phyloP scores from a whole-genome alignment of 37 sponge, comb jelly and placozoan genomes.

The Cliona cf. orientalis region DNA sequence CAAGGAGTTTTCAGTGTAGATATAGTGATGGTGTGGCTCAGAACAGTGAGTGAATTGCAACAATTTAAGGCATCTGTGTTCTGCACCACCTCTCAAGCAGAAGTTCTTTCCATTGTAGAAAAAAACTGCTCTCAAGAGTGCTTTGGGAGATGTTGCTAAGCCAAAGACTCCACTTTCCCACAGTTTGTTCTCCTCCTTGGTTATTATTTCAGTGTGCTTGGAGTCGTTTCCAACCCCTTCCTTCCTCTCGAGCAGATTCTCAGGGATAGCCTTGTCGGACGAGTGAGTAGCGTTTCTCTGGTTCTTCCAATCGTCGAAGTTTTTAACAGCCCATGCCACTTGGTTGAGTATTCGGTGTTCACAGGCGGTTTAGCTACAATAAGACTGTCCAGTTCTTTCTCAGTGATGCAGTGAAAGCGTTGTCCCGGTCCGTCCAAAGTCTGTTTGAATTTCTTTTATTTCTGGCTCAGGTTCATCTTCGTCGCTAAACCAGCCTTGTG shows the following conservation, averaged over 20 bases:
- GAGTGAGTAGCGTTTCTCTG: background rate
- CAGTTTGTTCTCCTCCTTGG: background rate
- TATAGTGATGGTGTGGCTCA: conserved; percentile 6
- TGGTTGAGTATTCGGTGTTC: background rate
- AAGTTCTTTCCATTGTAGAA: conserved; percentile 1
- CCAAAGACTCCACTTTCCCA: background rate
- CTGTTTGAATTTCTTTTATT: no score
- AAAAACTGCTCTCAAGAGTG: background rate
- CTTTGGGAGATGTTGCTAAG: background rate
- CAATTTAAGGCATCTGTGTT: background rate
- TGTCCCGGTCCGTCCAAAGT: no score
- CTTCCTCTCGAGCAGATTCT: background rate
- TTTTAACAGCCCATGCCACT: background rate
- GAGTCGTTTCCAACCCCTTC: conserved; percentile 3
- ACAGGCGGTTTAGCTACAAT: no score
- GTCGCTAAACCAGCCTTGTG: no score
- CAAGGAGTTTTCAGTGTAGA: no score
- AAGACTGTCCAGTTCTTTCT: no score
- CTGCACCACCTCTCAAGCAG: background rate
- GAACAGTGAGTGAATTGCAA: background rate
- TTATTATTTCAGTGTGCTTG: conserved; percentile 3
- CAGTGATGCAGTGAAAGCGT: no score
- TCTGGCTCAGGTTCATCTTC: no score
- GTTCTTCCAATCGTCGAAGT: background rate
- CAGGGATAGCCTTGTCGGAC: background rate